A percentile compares a stretch with the other conserved stretches of the same genome.
Conservation (phyloP, 2,888 invertebrate genomes). For the Pedicia rivosa region DNA sequence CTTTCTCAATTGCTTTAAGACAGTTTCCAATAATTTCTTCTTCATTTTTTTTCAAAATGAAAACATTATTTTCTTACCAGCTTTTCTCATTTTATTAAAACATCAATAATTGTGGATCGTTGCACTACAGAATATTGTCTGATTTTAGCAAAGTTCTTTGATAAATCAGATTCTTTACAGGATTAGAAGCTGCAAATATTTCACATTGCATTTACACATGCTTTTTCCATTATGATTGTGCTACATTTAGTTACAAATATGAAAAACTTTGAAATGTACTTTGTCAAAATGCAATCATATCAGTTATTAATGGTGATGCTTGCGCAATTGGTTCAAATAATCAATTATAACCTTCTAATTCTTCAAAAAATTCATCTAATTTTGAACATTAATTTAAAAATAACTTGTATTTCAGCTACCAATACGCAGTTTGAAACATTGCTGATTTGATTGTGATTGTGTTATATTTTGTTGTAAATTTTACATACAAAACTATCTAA, state of each 20-base stretch:
- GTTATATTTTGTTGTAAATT: constrained; percentile 45
- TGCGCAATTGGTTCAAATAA: constrained; percentile 74
- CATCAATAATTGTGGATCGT: constrained; percentile 73
- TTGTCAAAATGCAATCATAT: constrained; percentile 84
- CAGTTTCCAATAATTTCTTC: constrained; percentile 88
- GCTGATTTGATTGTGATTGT: constrained; percentile 34
- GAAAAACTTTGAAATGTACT: constrained; percentile 91
- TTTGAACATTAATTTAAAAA: constrained; percentile 84
- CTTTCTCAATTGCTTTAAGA: constrained; percentile 73
- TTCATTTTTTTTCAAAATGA: constrained; percentile 89
- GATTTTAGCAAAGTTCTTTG: constrained; percentile 63
- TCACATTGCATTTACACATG: constrained; percentile 92
- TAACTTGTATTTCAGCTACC: constrained; percentile 94
- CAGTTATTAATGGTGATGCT: constrained; percentile 84
- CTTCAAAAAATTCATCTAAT: constrained; percentile 90
- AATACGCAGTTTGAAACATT: constrained; percentile 46
- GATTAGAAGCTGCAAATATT: constrained; percentile 91
- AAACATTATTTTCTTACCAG: constrained; percentile 90
- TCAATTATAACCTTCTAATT: constrained; percentile 93
- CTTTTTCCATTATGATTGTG: constrained; percentile 75
- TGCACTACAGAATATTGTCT: constrained; percentile 82
- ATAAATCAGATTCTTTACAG: constrained; percentile 78
- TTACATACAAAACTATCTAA: constrained; percentile 91
- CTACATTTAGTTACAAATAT: constrained; percentile 59
- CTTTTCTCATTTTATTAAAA: constrained; percentile 93